phyloP scores from a whole-genome alignment of 2,888 invertebrate species.

The Pseudeuparius sepicola region DNA sequence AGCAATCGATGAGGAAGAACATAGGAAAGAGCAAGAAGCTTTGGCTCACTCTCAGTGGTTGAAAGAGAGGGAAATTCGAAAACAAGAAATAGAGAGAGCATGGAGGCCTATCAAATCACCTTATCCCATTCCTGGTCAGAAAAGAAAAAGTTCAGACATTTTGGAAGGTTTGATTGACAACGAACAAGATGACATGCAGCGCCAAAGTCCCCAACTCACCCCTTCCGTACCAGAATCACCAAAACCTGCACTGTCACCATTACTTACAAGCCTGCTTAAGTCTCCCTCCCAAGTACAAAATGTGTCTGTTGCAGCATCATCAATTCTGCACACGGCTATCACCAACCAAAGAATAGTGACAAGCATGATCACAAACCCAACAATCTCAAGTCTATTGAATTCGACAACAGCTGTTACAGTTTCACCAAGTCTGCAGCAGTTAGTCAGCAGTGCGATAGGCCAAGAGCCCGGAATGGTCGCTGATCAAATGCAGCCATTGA shows the following conservation, averaged over 20 bases:
- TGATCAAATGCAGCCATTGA: constrained; percentile 21
- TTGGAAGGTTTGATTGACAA: constrained; percentile 31
- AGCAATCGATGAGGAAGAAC: constrained; percentile 62
- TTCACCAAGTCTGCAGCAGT: constrained; percentile 42
- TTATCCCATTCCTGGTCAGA: constrained; percentile 29
- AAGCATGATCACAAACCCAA: constrained; percentile 36
- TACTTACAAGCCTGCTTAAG: constrained; percentile 74
- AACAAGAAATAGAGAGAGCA: constrained; percentile 49
- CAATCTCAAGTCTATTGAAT: constrained; percentile 46
- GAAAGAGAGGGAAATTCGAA: constrained; percentile 55
- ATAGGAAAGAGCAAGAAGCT: constrained; percentile 58
- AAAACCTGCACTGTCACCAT: constrained; percentile 54
- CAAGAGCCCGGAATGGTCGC: constrained; percentile 13
- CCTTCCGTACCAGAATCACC: constrained; percentile 21
- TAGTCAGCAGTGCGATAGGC: constrained; percentile 34
- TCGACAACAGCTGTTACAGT: constrained; percentile 31
- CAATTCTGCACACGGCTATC: constrained; percentile 37
- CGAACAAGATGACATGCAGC: constrained; percentile 22
- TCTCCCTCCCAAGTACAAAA: constrained; percentile 48
- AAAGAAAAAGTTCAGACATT: constrained; percentile 36
- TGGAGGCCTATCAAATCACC: constrained; percentile 44
- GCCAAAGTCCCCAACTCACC: constrained; percentile 7
- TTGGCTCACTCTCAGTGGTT: constrained; percentile 52
- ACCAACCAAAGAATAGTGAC: constrained; percentile 37
- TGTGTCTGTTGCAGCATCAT: constrained; percentile 35